phyloP scores from a whole-genome alignment of 2,113 vertebrate genomes.

The Acanthochromis polyacanthus region DNA sequence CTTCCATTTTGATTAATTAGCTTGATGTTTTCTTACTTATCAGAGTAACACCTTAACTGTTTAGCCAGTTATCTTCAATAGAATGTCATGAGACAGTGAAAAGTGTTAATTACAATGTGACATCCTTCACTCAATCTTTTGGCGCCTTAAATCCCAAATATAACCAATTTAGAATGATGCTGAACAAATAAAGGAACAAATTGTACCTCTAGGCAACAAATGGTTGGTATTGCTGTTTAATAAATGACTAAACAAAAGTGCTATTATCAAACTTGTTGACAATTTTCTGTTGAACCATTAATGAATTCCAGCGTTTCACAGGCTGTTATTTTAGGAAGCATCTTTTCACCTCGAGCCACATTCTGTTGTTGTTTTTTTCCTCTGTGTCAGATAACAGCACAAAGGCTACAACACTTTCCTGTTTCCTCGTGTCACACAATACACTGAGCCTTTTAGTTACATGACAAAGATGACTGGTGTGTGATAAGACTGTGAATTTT shows the following conservation, averaged over 20 bases:
- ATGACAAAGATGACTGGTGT: conserved; percentile 50
- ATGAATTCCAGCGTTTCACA: background rate
- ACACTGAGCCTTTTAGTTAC: conserved; percentile 32
- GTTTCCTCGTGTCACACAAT: conserved; percentile 28
- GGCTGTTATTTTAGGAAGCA: background rate
- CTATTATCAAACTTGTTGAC: background rate
- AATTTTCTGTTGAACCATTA: background rate
- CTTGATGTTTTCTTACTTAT: background rate
- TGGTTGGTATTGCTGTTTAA: too few species aligned
- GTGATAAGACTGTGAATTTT: conserved; percentile 44
- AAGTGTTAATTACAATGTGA: background rate
- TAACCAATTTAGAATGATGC: background rate
- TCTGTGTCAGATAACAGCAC: background rate
- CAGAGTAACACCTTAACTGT: background rate
- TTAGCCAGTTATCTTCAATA: background rate
- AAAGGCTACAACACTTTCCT: background rate
- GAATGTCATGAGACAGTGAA: background rate
- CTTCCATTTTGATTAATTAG: background rate
- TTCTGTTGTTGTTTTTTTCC: background rate
- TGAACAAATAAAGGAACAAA: too few species aligned
- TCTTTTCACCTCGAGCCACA: background rate
- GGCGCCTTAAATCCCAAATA: background rate
- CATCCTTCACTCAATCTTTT: background rate
- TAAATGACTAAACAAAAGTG: too few species aligned
- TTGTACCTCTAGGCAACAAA: too few species aligned